phyloP scores from a whole-genome alignment of 1,140 invertebrate genomes.

The Campoletis sonorensis region DNA sequence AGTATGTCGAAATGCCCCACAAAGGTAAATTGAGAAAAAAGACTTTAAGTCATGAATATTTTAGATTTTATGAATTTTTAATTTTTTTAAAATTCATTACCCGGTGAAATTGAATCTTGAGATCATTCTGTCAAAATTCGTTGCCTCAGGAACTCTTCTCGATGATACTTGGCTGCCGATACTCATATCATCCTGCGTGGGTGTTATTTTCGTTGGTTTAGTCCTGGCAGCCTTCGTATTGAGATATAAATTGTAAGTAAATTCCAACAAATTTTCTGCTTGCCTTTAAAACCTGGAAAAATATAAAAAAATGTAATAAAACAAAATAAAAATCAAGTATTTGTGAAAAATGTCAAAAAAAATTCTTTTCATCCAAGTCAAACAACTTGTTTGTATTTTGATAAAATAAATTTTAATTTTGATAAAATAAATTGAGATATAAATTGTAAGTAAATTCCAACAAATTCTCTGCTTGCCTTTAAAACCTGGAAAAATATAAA shows the following conservation, averaged over 20 bases:
- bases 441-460: slow-evolving; percentile 83
- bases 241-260: slow-evolving; percentile 88
- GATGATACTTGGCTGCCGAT: slow-evolving; percentile 90
- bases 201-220: slow-evolving; percentile 85
- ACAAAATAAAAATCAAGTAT: too few relatives aligned
- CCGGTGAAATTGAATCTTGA: too few relatives aligned
- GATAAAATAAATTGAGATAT: slow-evolving; percentile 86
- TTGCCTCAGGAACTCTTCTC: slow-evolving; percentile 75
- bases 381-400: too few relatives aligned
- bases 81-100: too few relatives aligned
- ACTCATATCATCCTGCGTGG: slow-evolving; percentile 86
- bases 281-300: too few relatives aligned
- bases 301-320: too few relatives aligned
- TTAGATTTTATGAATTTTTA: not conserved
- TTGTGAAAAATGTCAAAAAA: too few relatives aligned
- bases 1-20: slow-evolving; percentile 85
- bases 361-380: too few relatives aligned
- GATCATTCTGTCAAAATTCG: not conserved
- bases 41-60: not conserved
- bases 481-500: too few relatives aligned
- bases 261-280: not conserved
- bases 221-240: slow-evolving; percentile 86
- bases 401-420: too few relatives aligned
- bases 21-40: slow-evolving; percentile 77
- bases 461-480: not conserved